Evolutionary conservation across 1,140 invertebrate species (phyloP).

Genomic region (Phymorhynchus buccinoides): DNA sequence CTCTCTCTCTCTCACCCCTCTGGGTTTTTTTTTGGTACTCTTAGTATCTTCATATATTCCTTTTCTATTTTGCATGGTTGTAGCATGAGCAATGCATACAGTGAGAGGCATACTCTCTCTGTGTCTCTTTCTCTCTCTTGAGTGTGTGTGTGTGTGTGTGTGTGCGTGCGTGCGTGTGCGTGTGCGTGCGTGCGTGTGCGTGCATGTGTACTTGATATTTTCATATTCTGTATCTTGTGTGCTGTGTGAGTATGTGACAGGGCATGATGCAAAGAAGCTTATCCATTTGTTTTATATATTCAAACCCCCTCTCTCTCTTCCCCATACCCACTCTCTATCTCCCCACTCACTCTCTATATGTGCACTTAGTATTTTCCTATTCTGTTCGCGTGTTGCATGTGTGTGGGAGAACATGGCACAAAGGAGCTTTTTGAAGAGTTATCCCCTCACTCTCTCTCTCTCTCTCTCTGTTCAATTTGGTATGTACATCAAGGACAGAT

Average conservation of each 20-base stretch:
- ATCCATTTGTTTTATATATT: not conserved
- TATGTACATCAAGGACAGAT: no score
- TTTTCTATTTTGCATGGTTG: not conserved
- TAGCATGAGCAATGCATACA: not conserved
- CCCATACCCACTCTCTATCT: not conserved
- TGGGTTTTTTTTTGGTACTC: not conserved
- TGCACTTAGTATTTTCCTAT: not conserved
- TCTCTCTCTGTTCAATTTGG: no score
- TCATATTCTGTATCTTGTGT: not conserved
- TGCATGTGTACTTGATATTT: not conserved
- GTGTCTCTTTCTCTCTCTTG: not conserved
- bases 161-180: not conserved
- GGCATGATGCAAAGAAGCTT: not conserved
- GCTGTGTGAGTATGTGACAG: not conserved
- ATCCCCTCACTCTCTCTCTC: no score
- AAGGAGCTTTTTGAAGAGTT: no score
- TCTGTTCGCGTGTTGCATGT: not conserved
- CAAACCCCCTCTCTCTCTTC: not conserved
- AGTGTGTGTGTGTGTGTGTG: not conserved
- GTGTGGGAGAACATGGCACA: no score
- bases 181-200: conserved; percentile 19
- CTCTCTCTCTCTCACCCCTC: not conserved
- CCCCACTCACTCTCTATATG: not conserved
- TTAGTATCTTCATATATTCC: not conserved
- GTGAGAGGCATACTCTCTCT: not conserved